Evolutionary conservation across 2,113 vertebrate species (phyloP), one percentile per base, ranked within the genome.

Genomic region (Neolamprologus longior): DNA sequence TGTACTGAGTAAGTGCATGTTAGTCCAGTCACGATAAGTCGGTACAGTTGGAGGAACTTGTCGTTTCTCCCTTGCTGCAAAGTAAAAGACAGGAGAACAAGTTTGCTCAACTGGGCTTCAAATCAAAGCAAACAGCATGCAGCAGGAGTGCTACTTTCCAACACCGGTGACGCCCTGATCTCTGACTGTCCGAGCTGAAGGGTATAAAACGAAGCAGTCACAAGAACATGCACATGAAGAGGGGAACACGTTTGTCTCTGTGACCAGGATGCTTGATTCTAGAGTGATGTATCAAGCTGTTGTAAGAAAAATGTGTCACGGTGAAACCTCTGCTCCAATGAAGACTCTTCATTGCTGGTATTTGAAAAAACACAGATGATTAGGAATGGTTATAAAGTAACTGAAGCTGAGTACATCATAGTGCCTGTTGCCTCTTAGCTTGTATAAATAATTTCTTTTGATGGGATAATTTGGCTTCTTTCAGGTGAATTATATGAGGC

Each of bases 121-220:
- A 66, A 66, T 66, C 61, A 66, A 66, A 71, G n/a, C 8, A 80
- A 80, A 47, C 11, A 5, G n/a, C 35, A 4, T 40, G n/a, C 42
- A 82, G 42, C 17, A 68, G 24, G 50, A 47, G n/a, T 9, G n/a
- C 61, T 37, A 21, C 61, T 54, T 45, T 24, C 11, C 19, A 58
- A 19, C 80, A 4, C 40, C 15, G 19, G 68, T 24, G 45, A 31
- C 4, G 13, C 71, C 40, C 24, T 28, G 0, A 45, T 19, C 68
- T 81, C 7, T 9, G 5, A n/a, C 2, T 19, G 40, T 40, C 55
- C 42, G 31, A 58, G 33, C 53, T 26, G 71, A 47, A 0, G 21
- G 71, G 71, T 76, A 0, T 28, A 2, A 45, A 0, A 0, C 6
- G 1, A 28, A 76, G 40, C 71, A 55, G 54, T 14, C 2, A 21